Conservation (phyloP, 2,113 vertebrate genomes). For the Anoplopoma fimbria region DNA sequence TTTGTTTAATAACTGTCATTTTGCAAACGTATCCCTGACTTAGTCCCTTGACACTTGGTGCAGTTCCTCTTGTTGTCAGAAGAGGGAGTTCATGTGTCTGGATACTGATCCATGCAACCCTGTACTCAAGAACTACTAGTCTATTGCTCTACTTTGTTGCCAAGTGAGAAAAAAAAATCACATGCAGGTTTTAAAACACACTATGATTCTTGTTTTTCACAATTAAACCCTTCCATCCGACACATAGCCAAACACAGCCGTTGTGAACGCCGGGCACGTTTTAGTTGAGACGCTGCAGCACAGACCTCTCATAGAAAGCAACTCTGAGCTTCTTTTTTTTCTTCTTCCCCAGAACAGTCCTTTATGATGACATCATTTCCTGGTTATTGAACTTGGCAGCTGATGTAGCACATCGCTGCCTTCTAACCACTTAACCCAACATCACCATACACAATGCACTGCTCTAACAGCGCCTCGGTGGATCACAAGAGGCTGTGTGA, state of each 20-base stretch:
- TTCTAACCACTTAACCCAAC: slow-evolving; percentile 65
- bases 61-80: slow-evolving; percentile 34
- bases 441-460: slow-evolving; percentile 73
- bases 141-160: not conserved
- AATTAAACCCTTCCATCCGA: not conserved
- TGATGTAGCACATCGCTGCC: slow-evolving; percentile 46
- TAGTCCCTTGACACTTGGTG: not conserved
- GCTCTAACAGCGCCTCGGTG: slow-evolving; percentile 8
- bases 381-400: slow-evolving; percentile 61
- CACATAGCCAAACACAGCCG: not conserved
- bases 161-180: not conserved
- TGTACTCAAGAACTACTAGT: not conserved
- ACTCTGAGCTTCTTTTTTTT: not conserved
- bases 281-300: not conserved
- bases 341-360: slow-evolving; percentile 14
- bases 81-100: slow-evolving; percentile 41
- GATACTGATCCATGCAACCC: not conserved
- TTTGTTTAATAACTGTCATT: not conserved
- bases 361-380: slow-evolving; percentile 67
- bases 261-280: not conserved
- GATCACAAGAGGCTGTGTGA: slow-evolving; percentile 21
- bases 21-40: not conserved
- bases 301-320: slow-evolving; percentile 10
- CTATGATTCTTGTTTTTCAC: not conserved
- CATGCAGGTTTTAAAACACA: not conserved